Base-by-base conservation (phyloP, 2,888 invertebrate species). In the Fragum whitleyi region DNA sequence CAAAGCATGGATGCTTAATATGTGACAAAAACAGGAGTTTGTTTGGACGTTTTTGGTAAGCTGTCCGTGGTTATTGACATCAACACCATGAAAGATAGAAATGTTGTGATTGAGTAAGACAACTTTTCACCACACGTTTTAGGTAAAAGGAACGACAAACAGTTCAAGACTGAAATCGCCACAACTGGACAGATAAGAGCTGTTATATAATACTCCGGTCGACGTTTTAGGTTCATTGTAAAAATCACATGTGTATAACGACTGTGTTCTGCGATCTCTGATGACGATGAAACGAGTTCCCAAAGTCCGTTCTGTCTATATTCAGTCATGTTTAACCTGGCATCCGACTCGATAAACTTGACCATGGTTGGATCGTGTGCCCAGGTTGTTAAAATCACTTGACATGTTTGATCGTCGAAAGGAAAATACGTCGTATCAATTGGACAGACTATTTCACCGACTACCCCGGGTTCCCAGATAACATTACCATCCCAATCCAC, bases 1-100 rank as follows among this genome's bases (percentile, higher is more conserved):
- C 28, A 21, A 26, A 59, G 59, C 59, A 59, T 59, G 28, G 28
- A 28, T 2, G 28, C 59, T 2, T 28, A 26, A 59, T 59, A 59
- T 14, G 26, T 28, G 1, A 59, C 61, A 32, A 61, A 61, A 2
- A 61, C 14, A 0, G 61, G 61, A 2, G 29, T 32, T n/a, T 61
- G 61, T 32, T 32, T 61, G 3, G 61, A 61, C 3, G 61, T 61
- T 32, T 61, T 32, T 5, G 61, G 61, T 32, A 61, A 32, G n/a
- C 29, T 61, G 7, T 61, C 61, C n/a, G 32, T 61, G 3, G 61
- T 32, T 16, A 61, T 6, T 16, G 59, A 23, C 19, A 59, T 16
- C 2, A 59, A 26, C 14, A 59, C 59, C 59, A 59, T 61, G n/a
- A 32, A 61, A 32, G 61, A 61, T 19, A 61, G n/a, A n/a, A 61